A percentile compares a stretch with the other conserved stretches of the same genome.
phyloP scores from a whole-genome alignment of 2,113 vertebrate genomes.

The Lepus americanus region DNA sequence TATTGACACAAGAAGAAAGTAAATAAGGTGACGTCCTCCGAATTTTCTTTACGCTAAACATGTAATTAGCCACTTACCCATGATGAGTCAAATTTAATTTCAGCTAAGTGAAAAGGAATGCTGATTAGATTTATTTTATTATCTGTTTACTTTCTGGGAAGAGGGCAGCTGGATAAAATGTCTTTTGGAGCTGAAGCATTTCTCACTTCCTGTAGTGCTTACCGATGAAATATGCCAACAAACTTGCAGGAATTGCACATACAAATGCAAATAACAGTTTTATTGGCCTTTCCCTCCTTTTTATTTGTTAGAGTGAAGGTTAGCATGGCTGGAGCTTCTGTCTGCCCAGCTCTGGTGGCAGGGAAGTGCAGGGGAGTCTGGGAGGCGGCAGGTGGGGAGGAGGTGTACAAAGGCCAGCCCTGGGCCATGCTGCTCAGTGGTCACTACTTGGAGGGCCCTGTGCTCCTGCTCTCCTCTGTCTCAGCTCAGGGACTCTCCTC shows the following conservation, averaged over 20 bases:
- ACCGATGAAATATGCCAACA: slow-evolving; percentile 34
- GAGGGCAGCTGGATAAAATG: slow-evolving; percentile 73
- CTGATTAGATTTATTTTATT: slow-evolving; percentile 83
- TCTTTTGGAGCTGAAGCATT: background rate
- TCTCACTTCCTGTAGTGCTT: slow-evolving; percentile 50
- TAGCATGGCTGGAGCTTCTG: background rate
- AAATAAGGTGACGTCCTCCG: slow-evolving; percentile 76
- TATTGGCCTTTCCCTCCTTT: background rate
- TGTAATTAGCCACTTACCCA: slow-evolving; percentile 83
- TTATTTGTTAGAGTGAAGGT: background rate
- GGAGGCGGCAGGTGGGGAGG: background rate
- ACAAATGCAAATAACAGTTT: slow-evolving; percentile 38
- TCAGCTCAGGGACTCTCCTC: background rate
- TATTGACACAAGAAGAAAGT: slow-evolving; percentile 75
- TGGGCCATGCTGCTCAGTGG: background rate
- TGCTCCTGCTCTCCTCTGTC: background rate
- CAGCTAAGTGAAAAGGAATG: slow-evolving; percentile 82
- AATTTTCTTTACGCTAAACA: slow-evolving; percentile 83
- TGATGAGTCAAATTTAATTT: slow-evolving; percentile 83
- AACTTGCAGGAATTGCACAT: background rate
- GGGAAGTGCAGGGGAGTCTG: background rate
- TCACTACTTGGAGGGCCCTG: background rate
- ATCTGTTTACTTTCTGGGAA: slow-evolving; percentile 82
- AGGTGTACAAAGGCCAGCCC: background rate
- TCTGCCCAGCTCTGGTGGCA: background rate